Base-by-base conservation (phyloP, 2,113 vertebrate species). In the Acrocephalus kingi region DNA sequence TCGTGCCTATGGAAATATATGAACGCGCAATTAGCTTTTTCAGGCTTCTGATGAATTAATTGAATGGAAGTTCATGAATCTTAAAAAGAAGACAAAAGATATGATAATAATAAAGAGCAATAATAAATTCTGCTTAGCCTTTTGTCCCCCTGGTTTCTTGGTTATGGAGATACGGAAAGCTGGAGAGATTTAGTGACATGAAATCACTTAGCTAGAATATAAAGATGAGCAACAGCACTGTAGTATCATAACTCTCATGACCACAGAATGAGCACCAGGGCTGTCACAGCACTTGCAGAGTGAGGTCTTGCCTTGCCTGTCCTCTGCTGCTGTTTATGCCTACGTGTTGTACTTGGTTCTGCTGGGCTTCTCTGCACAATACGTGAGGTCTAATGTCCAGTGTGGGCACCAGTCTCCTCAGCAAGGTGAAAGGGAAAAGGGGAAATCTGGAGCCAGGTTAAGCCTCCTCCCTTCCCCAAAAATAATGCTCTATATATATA, bases 141-240 rank as follows among this genome's bases (percentile, higher is more conserved):
- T 92, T 94, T 74, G 48, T 88, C 69, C 64, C 35, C 77, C 43
- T 86, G 16, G 27, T 94, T 89, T 91, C 71, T 62, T 85, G 58
- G 35, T 81, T 93, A 89, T 72, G 64, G 64, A 81, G 68, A 87
- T 77, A 80, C 0, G 0, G 63, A 90, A 91, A 84, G 55, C 63
- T 86, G 82, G 6, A 68, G 67, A 76, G 78, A 96, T 94, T 91
- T 91, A 94, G 82, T 90, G 87, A 96, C 93, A 95, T 86, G 12
- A 88, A 94, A 90, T 88, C 68, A 84, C 68, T 93, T 93, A 81
- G 72, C 59, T 55, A 81, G 63, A 90, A 90, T 90, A 92, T 74
- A 84, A 80, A 63, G 75, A 80, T 31, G 79, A 93, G 43, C 74
- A 87, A 41, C 67, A 85, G 54, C 75, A 48, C 46, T 15, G 33